Base-by-base conservation (phyloP, 2,113 vertebrate genomes). In the Trochalopteron elliotii region DNA sequence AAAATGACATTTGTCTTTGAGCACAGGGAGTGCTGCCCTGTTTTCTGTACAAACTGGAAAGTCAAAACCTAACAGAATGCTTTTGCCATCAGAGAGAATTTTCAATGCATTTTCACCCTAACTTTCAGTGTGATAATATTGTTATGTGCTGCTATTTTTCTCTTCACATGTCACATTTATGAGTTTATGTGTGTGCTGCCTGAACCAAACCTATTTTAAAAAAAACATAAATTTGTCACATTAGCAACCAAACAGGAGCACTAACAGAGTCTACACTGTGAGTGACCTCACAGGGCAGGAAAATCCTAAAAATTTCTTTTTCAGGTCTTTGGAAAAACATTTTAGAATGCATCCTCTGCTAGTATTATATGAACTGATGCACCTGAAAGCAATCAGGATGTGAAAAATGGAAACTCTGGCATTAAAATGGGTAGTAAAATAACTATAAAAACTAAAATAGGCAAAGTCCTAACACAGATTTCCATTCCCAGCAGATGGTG, bases 401-500 rank as follows among this genome's bases (percentile, higher is more conserved):
- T 65, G 70, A 90, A 75, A 95, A 92, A 75, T 64, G 44, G 93
- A 86, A 94, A 77, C 44, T 75, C 53, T 80, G 83, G 50, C 79
- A 53, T 78, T 83, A 67, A 83, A 93, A 90, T 4, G 3, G 86
- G 33, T 35, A 75, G 39, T 67, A 63, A 90, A 96, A 86, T 68
- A 77, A 64, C 55, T 24, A 55, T 72, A 49, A 89, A 89, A 93
- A 15, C 55, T 21, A 1, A 68, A 67, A 55, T 21, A 83, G 71
- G 42, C 21, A 22, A 83, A 94, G 39, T 42, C 57, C 64, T 93
- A 74, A 45, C 39, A 45, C 44, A 45, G 35, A 45, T 69, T 39
- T 84, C 57, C n/a, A 15, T 82, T 97, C 90, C 91, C 87, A 80
- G 89, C 88, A 94, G 88, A 90, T 87, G 93, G 75, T 91, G 74